Percentiles rank a stretch among this genome's conserved stretches.
These are phyloP conservation scores for Buceros bicornis DNA, from an alignment of 2,797 vertebrate genomes.

Conservation along the genomic window DNA sequence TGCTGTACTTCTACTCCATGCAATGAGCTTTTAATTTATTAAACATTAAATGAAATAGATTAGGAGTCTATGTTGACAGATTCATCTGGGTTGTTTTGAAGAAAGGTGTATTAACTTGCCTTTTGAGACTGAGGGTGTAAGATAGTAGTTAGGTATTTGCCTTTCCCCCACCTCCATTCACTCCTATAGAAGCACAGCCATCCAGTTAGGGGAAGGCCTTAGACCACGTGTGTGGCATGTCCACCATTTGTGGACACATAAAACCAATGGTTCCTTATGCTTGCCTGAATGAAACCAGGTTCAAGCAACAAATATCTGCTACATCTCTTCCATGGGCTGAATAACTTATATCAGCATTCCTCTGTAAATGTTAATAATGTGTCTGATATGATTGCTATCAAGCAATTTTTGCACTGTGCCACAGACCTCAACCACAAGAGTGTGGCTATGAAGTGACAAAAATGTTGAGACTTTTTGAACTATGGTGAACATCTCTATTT, in stretches of 20 bases:
- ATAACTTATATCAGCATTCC: constrained; percentile 4
- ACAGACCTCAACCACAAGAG: background rate
- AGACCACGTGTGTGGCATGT: fast-evolving
- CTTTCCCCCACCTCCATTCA: background rate
- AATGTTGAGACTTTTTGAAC: constrained; percentile 30
- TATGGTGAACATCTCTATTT: constrained; percentile 38
- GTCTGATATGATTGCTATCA: background rate
- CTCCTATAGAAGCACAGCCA: background rate
- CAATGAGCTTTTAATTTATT: background rate
- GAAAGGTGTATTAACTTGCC: background rate
- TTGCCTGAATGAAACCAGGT: background rate
- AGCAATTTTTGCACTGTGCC: constrained; percentile 1
- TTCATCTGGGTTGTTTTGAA: background rate
- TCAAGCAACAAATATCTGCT: background rate
- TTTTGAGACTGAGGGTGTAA: background rate
- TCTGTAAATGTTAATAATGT: constrained; percentile 43
- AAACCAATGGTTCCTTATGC: background rate
- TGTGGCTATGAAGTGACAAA: constrained; percentile 4
- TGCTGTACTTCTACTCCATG: background rate
- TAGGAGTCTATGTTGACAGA: background rate
- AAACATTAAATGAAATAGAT: background rate
- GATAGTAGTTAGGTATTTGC: background rate
- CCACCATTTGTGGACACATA: background rate
- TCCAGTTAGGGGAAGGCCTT: background rate
- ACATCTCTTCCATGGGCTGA: background rate